A percentile compares a stretch with the other conserved stretches of the same genome.
phyloP scores from a whole-genome alignment of 1,140 invertebrate species.

The Prorops nasuta region DNA sequence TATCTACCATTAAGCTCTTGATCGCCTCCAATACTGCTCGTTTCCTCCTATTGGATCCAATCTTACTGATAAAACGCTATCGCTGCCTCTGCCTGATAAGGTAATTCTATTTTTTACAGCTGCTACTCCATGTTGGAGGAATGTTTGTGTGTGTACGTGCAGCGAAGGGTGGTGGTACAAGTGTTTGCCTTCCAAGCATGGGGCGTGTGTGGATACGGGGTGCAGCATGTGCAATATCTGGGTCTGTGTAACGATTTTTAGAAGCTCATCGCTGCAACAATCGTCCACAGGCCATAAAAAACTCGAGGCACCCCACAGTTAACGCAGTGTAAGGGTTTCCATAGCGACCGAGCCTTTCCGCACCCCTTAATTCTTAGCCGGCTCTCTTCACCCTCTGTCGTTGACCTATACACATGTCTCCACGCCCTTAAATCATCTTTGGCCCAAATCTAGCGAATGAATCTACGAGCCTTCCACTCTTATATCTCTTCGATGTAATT shows the following conservation, averaged over 20 bases:
- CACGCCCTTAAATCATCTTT: too few species aligned
- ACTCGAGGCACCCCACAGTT: slow-evolving; percentile 43
- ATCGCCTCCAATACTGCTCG: too few species aligned
- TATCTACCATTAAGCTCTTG: too few species aligned
- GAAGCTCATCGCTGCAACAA: slow-evolving; percentile 40
- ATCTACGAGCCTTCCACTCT: too few species aligned
- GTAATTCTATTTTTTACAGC: too few species aligned
- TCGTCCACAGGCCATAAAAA: slow-evolving; percentile 44
- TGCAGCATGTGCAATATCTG: slow-evolving; percentile 30
- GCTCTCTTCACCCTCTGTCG: slow-evolving; percentile 14
- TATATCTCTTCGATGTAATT: too few species aligned
- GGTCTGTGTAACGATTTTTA: slow-evolving; percentile 52
- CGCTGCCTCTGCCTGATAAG: too few species aligned
- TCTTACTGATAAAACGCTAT: too few species aligned
- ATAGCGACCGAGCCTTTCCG: slow-evolving; percentile 46
- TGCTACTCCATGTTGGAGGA: too few species aligned
- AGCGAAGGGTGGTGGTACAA: slow-evolving; percentile 1
- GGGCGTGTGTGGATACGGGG: slow-evolving; percentile 6
- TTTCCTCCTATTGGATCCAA: too few species aligned
- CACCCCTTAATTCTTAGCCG: slow-evolving; percentile 16
- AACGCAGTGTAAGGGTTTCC: slow-evolving; percentile 39
- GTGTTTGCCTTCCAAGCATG: not conserved
- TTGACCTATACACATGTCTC: slow-evolving; percentile 32
- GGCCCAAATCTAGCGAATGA: too few species aligned
- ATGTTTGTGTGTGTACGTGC: too few species aligned